A percentile compares a stretch with the other conserved stretches of the same genome.
Conservation (phyloP, 2,888 invertebrate species). For the Pseudanteris insignis region DNA sequence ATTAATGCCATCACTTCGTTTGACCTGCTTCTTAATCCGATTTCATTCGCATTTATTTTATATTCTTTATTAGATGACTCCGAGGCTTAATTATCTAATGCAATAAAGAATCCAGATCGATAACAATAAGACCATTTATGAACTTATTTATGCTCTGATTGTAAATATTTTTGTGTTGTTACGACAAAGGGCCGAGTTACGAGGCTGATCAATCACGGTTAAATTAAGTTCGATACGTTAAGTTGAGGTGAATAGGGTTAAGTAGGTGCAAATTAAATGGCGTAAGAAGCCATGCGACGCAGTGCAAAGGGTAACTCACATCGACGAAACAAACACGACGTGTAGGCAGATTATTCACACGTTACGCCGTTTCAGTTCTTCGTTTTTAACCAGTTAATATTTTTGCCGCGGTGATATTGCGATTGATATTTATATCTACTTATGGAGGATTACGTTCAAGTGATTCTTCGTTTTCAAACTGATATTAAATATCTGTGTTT, state of each 20-base stretch:
- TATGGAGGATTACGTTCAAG: too few species aligned
- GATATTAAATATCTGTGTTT: too few species aligned
- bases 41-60: background rate
- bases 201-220: conserved; percentile 27
- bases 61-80: background rate
- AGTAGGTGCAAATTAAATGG: conserved; percentile 60
- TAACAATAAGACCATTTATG: too few species aligned
- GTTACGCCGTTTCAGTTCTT: conserved; percentile 7
- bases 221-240: conserved; percentile 42
- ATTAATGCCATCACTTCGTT: conserved; percentile 17
- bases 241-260: conserved; percentile 58
- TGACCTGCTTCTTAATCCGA: conserved; percentile 22
- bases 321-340: conserved; percentile 30
- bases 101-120: too few species aligned
- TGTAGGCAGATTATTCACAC: conserved; percentile 19
- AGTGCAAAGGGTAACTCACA: conserved; percentile 42
- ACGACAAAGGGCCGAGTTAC: background rate
- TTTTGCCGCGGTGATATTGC: too few species aligned
- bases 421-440: too few species aligned
- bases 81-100: too few species aligned
- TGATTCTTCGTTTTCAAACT: too few species aligned
- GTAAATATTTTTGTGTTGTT: background rate
- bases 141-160: too few species aligned
- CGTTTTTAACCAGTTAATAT: too few species aligned
- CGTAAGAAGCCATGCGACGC: conserved; percentile 59